Evolutionary conservation across 2,888 invertebrate genomes (phyloP).

Genomic region (Branchinecta sandiegonensis): DNA sequence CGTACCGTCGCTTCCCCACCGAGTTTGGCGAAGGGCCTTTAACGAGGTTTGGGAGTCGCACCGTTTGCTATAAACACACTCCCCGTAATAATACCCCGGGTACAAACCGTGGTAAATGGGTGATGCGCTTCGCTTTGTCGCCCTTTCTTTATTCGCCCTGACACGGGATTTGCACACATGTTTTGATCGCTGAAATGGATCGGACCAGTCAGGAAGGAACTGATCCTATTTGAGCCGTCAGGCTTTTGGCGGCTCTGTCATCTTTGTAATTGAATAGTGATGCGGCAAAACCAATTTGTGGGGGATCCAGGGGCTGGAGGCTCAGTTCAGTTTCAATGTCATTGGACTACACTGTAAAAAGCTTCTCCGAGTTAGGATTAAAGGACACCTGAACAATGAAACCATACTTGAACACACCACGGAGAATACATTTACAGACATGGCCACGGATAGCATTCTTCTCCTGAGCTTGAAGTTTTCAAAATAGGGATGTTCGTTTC

Average conservation of each 20-base stretch:
- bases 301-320: background rate
- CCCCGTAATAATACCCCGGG: conserved; percentile 14
- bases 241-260: background rate
- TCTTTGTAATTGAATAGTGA: conserved; percentile 16
- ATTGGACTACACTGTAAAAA: too few relatives aligned
- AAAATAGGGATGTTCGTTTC: too few relatives aligned
- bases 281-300: conserved; percentile 16
- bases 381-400: too few relatives aligned
- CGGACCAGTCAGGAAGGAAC: background rate
- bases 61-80: conserved; percentile 2
- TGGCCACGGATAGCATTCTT: too few relatives aligned
- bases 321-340: too few relatives aligned
- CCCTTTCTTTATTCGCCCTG: background rate
- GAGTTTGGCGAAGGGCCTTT: conserved; percentile 14
- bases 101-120: background rate
- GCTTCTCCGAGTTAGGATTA: too few relatives aligned
- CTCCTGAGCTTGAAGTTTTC: too few relatives aligned
- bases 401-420: too few relatives aligned
- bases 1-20: background rate
- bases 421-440: too few relatives aligned
- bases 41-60: conserved; percentile 13
- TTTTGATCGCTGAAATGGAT: conserved; percentile 11
- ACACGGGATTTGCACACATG: conserved; percentile 16
- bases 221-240: conserved; percentile 14
- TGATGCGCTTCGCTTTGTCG: conserved; percentile 14